Evolutionary conservation across 1,140 invertebrate genomes (phyloP), one percentile per base, ranked within the genome.

Genomic region (Drosophila rhopaloa): DNA sequence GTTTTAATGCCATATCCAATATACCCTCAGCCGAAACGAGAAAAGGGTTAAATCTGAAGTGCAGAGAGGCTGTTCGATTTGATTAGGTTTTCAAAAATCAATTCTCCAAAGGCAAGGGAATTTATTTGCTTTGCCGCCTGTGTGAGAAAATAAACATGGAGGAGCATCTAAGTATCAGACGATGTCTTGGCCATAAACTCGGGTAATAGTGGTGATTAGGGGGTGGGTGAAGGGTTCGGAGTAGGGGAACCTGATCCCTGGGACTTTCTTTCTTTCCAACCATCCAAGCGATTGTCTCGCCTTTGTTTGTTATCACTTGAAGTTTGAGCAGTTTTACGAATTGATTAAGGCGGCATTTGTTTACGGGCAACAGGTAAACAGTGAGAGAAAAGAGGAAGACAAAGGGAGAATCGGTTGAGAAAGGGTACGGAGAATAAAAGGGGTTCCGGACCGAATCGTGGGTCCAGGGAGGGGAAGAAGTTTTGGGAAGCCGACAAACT

Each of bases 271-370:
- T 88, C 51, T 66, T 53, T 43, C 60, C 60, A 65, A 4, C 60
- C 65, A 68, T 43, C 67, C 51, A 48, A 48, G 65, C 35, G 67
- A 50, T 44, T 76, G 82, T 88, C 83, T 72, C 83, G 83, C 83
- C 83, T 86, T 86, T 86, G 83, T 86, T 86, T 86, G 83, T 86
- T 83, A 86, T 86, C 83, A 83, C 83, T 86, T 82, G 74, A 72
- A 65, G 71, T 78, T 76, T 88, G 62, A 88, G 77, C 40, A 65
- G 65, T 83, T 86, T 83, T 79, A 79, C 71, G 83, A 86, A 86
- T 86, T 86, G 83, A 86, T 86, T 88, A 86, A 83, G 66, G 48
- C 75, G 79, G 80, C 83, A 67, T 83, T 83, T 88, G 83, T 86
- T 86, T 86, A 86, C 76, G 77, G 79, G 56, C 83, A 72, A 71